Conservation (phyloP, 2,113 vertebrate species). For the Mustela lutreola region DNA sequence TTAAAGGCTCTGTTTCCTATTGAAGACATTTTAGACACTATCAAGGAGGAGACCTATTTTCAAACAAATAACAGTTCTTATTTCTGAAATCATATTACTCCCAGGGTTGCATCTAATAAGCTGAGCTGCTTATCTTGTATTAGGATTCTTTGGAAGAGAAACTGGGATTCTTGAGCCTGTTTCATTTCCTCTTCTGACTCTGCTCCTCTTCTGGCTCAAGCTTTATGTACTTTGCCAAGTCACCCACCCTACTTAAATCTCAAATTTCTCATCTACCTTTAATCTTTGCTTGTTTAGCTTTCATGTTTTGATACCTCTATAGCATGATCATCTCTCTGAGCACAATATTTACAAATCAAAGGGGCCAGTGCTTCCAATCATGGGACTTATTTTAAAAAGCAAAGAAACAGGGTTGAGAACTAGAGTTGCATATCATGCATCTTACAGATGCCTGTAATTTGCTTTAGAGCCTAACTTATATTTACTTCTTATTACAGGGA, state of each 20-base stretch:
- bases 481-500: background rate
- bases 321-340: background rate
- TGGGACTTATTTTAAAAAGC: background rate
- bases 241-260: background rate
- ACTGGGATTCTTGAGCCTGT: background rate
- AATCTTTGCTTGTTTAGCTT: background rate
- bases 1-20: slow-evolving; percentile 17
- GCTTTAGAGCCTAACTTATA: background rate
- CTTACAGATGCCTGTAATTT: background rate
- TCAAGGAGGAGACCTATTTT: background rate
- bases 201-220: background rate
- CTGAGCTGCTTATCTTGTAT: background rate
- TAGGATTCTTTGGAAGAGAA: background rate
- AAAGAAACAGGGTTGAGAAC: background rate
- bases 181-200: background rate
- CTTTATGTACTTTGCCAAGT: background rate
- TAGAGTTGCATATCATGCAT: background rate
- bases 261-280: background rate
- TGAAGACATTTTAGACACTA: slow-evolving; percentile 12
- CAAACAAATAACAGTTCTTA: background rate
- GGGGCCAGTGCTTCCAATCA: background rate
- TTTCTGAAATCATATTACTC: background rate
- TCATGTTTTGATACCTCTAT: background rate
- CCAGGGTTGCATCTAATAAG: background rate
- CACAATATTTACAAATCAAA: slow-evolving; percentile 30